phyloP scores from a whole-genome alignment of 2,888 invertebrate species.

The Nephrocerus scutellatus region DNA sequence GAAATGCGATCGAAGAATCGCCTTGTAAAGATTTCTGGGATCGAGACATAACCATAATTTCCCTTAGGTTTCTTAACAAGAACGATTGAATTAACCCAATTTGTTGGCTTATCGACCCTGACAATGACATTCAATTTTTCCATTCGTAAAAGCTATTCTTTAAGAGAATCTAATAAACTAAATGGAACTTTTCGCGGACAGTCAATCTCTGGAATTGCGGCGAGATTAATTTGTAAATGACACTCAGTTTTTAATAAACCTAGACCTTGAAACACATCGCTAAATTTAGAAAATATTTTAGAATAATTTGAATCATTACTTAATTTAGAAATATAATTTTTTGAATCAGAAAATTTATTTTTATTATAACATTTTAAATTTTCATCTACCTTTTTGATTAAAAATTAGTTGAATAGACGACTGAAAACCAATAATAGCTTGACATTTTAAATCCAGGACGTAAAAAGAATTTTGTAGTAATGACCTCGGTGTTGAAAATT shows the following conservation, averaged over 20 bases:
- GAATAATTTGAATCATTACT: conserved; percentile 3
- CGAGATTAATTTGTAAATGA: conserved; percentile 8
- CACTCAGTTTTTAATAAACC: conserved; percentile 15
- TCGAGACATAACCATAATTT: conserved; percentile 20
- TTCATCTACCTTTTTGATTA: too few species aligned
- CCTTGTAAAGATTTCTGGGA: conserved; percentile 21
- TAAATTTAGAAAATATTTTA: conserved; percentile 14
- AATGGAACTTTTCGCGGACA: conserved; percentile 17
- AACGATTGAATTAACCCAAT: conserved; percentile 21
- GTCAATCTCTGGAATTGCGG: conserved; percentile 12
- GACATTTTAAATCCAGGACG: conserved; percentile 11
- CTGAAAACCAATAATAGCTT: too few species aligned
- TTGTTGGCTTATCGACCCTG: conserved; percentile 16
- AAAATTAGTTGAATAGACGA: too few species aligned
- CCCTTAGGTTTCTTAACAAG: conserved; percentile 17
- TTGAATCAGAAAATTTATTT: not conserved
- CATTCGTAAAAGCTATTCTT: conserved; percentile 16
- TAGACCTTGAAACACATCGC: conserved; percentile 14
- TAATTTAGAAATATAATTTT: conserved; percentile 3
- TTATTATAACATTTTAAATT: too few species aligned
- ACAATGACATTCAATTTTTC: conserved; percentile 14
- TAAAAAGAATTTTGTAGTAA: conserved; percentile 9
- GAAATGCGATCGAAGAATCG: conserved; percentile 16
- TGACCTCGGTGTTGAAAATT: conserved; percentile 6
- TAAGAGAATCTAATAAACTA: conserved; percentile 10